Evolutionary conservation across 2,113 vertebrate species (phyloP).

Genomic region (Ahaetulla prasina): DNA sequence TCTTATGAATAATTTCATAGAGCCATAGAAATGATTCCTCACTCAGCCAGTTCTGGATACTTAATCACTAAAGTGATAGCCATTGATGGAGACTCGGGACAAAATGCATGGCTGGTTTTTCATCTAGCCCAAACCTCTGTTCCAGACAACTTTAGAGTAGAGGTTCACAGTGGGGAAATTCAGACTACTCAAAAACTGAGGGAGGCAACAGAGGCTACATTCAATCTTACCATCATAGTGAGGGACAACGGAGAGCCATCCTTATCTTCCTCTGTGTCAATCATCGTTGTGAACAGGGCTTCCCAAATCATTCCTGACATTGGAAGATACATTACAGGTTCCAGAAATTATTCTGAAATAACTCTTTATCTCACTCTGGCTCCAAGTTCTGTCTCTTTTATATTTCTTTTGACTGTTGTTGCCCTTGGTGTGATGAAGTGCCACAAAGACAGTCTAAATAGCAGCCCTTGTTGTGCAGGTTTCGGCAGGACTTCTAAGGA

Average conservation of each 20-base stretch:
- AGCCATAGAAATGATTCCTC: slow-evolving; percentile 82
- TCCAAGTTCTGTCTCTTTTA: slow-evolving; percentile 86
- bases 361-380: slow-evolving; percentile 96
- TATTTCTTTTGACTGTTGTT: slow-evolving; percentile 89
- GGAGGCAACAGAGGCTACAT: slow-evolving; percentile 82
- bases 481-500: slow-evolving; percentile 79
- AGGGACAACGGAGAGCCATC: slow-evolving; percentile 83
- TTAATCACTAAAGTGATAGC: slow-evolving; percentile 89
- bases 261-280: slow-evolving; percentile 80
- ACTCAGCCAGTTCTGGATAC: slow-evolving; percentile 80
- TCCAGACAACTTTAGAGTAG: slow-evolving; percentile 86
- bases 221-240: slow-evolving; percentile 82
- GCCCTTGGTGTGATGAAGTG: slow-evolving; percentile 89
- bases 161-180: slow-evolving; percentile 91
- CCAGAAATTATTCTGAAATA: slow-evolving; percentile 83
- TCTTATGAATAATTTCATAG: slow-evolving; percentile 79
- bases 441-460: slow-evolving; percentile 82
- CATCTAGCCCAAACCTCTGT: slow-evolving; percentile 78
- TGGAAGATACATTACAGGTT: slow-evolving; percentile 78
- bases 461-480: slow-evolving; percentile 82
- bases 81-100: slow-evolving; percentile 88
- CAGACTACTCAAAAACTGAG: slow-evolving; percentile 87
- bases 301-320: slow-evolving; percentile 85
- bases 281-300: slow-evolving; percentile 84
- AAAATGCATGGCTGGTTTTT: slow-evolving; percentile 92